phyloP scores from a whole-genome alignment of 2,113 vertebrate genomes.

The Mesocricetus auratus region DNA sequence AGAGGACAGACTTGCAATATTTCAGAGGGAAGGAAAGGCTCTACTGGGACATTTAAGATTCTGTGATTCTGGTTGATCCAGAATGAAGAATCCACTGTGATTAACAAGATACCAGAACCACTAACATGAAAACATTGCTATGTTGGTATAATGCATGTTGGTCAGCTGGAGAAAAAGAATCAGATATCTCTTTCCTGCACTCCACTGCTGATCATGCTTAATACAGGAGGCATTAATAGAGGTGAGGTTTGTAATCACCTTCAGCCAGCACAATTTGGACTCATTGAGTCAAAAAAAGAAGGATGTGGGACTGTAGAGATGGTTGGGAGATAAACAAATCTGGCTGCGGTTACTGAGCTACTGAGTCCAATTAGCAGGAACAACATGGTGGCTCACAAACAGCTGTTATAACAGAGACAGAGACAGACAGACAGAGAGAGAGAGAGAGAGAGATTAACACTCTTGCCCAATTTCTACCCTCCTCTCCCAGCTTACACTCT shows the following conservation, averaged over 20 bases:
- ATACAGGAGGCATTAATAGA: neutral
- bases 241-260: neutral
- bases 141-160: neutral
- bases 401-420: too few species aligned
- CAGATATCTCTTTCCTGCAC: neutral
- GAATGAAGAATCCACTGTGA: neutral
- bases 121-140: neutral
- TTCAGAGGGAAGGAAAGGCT: neutral
- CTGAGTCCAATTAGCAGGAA: too few species aligned
- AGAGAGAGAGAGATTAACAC: too few species aligned
- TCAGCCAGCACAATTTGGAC: neutral
- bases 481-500: too few species aligned
- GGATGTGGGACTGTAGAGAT: too few species aligned
- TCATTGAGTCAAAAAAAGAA: neutral
- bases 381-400: too few species aligned
- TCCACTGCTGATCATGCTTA: neutral
- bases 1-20: neutral
- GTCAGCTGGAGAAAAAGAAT: neutral
- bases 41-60: neutral
- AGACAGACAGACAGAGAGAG: too few species aligned
- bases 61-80: neutral
- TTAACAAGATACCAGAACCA: neutral
- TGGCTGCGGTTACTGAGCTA: too few species aligned
- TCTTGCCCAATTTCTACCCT: too few species aligned
- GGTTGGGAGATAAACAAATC: too few species aligned